These are phyloP conservation scores for Zelleria hepariella DNA, from an alignment of 2,888 invertebrate species.

Conservation along the genomic window DNA sequence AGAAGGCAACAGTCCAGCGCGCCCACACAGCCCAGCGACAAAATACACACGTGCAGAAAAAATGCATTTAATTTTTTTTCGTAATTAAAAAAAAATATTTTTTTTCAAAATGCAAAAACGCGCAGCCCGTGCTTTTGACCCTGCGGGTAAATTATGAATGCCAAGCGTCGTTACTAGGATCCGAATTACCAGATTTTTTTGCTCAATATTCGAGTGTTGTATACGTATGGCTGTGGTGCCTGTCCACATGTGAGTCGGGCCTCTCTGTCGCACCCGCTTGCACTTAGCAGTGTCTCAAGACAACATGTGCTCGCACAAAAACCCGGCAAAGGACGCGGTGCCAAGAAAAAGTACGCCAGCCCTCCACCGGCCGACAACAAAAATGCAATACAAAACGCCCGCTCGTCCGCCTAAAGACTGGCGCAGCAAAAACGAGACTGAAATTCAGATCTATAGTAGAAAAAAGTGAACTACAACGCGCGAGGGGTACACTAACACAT, in stretches of 20 bases:
- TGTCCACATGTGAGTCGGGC: constrained; percentile 54
- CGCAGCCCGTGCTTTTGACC: constrained; percentile 63
- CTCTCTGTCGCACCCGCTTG: constrained; percentile 61
- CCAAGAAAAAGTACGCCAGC: constrained; percentile 26
- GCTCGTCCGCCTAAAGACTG: constrained; percentile 67
- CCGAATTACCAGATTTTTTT: constrained; percentile 67
- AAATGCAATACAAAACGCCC: constrained; percentile 61
- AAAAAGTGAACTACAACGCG: constrained; percentile 71
- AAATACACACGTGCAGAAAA: constrained; percentile 57
- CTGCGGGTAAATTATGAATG: constrained; percentile 69
- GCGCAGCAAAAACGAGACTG: constrained; percentile 74
- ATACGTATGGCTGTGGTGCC: constrained; percentile 47
- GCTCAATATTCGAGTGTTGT: constrained; percentile 67
- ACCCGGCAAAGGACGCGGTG: constrained; percentile 40
- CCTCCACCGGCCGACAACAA: constrained; percentile 41
- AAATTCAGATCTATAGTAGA: constrained; percentile 74
- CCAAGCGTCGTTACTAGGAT: constrained; percentile 66
- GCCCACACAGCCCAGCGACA: constrained; percentile 28
- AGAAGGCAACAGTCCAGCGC: constrained; percentile 66
- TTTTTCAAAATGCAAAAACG: constrained; percentile 33
- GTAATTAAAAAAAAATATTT: constrained; percentile 37
- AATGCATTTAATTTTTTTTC: constrained; percentile 52
- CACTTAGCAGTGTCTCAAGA: constrained; percentile 42
- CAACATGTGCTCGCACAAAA: constrained; percentile 57
- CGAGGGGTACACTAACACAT: constrained; percentile 73